Percentiles rank a stretch among this genome's conserved stretches.
These are phyloP conservation scores for Chrysolina haemoptera DNA, from an alignment of 2,888 invertebrate species.

Conservation along the genomic window DNA sequence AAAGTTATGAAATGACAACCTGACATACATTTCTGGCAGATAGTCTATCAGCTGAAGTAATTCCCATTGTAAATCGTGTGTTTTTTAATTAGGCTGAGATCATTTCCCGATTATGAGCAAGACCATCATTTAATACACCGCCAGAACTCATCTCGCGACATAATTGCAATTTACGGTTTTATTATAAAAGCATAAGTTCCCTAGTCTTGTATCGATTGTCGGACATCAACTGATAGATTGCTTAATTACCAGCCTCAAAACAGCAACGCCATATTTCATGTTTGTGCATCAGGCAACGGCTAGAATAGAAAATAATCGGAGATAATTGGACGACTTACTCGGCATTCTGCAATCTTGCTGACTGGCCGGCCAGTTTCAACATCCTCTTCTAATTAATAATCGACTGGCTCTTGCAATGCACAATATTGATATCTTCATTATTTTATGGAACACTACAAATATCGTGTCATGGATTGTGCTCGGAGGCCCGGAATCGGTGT, in stretches of 20 bases:
- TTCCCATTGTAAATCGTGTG: too few relatives aligned
- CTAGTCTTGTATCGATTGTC: constrained; percentile 52
- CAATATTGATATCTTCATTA: constrained; percentile 61
- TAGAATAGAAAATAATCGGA: constrained; percentile 66
- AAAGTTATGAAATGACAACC: too few relatives aligned
- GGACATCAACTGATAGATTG: constrained; percentile 67
- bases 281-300: constrained; percentile 55
- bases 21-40: too few relatives aligned
- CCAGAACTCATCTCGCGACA: constrained; percentile 8
- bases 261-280: constrained; percentile 65
- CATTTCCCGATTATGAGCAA: not conserved
- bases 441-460: constrained; percentile 39
- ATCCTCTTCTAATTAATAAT: constrained; percentile 52
- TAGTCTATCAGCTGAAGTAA: too few relatives aligned
- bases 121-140: not conserved
- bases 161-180: constrained; percentile 46
- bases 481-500: not conserved
- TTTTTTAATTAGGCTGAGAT: not conserved
- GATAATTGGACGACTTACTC: constrained; percentile 66
- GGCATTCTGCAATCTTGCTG: constrained; percentile 53
- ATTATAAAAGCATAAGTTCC: constrained; percentile 52
- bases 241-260: constrained; percentile 67
- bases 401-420: constrained; percentile 45
- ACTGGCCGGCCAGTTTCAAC: constrained; percentile 48
- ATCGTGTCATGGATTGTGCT: constrained; percentile 10